Percentiles rank a stretch among this genome's conserved stretches.
phyloP scores from a whole-genome alignment of 37 sponge, comb jelly and placozoan genomes.

The Ianthella basta region DNA sequence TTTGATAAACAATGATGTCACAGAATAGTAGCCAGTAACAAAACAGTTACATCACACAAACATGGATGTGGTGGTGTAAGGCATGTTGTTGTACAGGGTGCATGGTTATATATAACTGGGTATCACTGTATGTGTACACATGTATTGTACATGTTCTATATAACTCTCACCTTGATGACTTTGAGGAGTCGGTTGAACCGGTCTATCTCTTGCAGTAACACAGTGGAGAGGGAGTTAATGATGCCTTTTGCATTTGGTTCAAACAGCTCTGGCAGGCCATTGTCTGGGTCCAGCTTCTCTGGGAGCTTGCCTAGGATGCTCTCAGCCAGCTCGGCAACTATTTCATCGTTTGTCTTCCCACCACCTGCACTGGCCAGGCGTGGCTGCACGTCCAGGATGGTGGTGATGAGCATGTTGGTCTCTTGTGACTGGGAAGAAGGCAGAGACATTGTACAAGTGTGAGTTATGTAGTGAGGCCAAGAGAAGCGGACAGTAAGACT shows the following conservation, averaged over 20 bases:
- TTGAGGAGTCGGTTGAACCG: conserved; percentile 92
- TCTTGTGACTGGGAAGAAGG: conserved; percentile 79
- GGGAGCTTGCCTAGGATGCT: conserved; percentile 86
- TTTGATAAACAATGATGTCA: too few species aligned
- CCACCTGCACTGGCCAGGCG: conserved; percentile 83
- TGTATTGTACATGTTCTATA: too few species aligned
- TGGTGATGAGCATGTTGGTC: conserved; percentile 74
- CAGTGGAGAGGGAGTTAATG: conserved; percentile 94
- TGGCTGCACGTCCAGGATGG: conserved; percentile 97
- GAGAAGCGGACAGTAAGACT: neutral
- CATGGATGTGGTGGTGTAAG: too few species aligned
- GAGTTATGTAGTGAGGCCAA: neutral
- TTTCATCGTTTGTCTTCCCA: conserved; percentile 98
- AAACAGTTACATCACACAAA: too few species aligned
- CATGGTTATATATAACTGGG: too few species aligned
- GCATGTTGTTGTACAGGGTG: too few species aligned
- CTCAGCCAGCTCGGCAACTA: conserved; percentile 95
- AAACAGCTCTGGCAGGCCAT: conserved; percentile 79
- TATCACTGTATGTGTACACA: too few species aligned
- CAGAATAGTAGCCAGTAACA: too few species aligned
- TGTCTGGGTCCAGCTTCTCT: conserved; percentile 90
- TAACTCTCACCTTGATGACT: conserved; percentile 79
- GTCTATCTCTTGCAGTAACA: conserved; percentile 92
- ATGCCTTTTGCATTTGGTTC: conserved; percentile 90
- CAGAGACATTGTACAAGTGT: neutral